phyloP scores from a whole-genome alignment of 1,140 invertebrate species.

The Magallana angulata region DNA sequence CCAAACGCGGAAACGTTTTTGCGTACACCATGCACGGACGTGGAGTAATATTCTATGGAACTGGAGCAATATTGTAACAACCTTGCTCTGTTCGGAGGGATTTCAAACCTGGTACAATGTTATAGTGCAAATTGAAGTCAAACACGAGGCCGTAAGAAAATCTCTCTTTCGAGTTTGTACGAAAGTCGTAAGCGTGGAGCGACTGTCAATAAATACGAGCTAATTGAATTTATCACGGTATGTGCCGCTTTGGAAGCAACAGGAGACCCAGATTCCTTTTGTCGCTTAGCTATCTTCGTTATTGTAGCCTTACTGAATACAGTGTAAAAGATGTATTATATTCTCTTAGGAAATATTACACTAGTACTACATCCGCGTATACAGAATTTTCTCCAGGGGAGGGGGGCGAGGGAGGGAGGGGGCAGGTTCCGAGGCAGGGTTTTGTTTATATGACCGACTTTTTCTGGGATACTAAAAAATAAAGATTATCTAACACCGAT shows the following conservation, averaged over 20 bases:
- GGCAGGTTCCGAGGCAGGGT: too few species aligned
- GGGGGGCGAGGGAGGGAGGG: too few species aligned
- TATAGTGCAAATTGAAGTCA: slow-evolving; percentile 16
- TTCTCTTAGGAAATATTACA: too few species aligned
- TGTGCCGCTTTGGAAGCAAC: background rate
- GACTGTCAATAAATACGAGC: background rate
- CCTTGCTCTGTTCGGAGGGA: background rate
- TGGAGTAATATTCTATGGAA: background rate
- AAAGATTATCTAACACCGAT: too few species aligned
- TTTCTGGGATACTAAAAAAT: too few species aligned
- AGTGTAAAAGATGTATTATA: too few species aligned
- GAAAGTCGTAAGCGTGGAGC: background rate
- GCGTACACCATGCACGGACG: background rate
- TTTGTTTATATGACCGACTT: too few species aligned
- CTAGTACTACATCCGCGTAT: too few species aligned
- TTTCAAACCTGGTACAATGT: background rate
- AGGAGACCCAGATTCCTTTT: background rate
- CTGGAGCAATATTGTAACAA: background rate
- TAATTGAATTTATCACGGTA: slow-evolving; percentile 31
- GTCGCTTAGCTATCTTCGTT: background rate
- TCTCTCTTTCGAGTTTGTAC: slow-evolving; percentile 20
- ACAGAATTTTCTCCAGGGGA: too few species aligned
- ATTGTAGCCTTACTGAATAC: too few species aligned
- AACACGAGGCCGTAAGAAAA: slow-evolving; percentile 25
- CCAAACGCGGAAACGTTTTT: background rate